These are phyloP conservation scores for Bombycilla garrulus DNA, from an alignment of 2,113 vertebrate species.

Conservation along the genomic window DNA sequence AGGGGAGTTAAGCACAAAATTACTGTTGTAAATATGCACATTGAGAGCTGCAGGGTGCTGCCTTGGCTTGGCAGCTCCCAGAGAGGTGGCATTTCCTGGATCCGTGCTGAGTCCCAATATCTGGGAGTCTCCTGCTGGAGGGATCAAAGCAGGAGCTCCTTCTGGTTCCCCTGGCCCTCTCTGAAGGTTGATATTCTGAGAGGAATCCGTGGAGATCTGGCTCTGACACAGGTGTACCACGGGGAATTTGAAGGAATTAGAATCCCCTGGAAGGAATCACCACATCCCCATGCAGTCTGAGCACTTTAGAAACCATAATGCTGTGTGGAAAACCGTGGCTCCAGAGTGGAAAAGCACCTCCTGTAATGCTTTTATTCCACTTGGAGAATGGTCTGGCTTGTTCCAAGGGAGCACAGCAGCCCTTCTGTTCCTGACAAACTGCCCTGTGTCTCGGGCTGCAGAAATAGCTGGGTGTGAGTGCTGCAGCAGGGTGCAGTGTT, in stretches of 20 bases:
- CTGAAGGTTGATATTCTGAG: not conserved
- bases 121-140: not conserved
- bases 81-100: not conserved
- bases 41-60: not conserved
- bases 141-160: not conserved
- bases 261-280: not conserved
- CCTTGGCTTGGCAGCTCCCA: not conserved
- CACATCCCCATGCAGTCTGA: not conserved
- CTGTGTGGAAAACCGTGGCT: not conserved
- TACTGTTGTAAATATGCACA: not conserved
- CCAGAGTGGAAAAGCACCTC: not conserved
- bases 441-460: not conserved
- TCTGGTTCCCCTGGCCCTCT: not conserved
- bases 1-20: not conserved
- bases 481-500: not conserved
- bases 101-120: not conserved
- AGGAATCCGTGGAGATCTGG: not conserved
- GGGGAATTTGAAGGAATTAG: not conserved
- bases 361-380: not conserved
- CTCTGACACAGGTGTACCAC: not conserved
- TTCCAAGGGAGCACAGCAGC: not conserved
- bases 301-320: not conserved
- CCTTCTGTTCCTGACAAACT: not conserved
- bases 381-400: not conserved
- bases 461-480: not conserved